phyloP scores from a whole-genome alignment of 2,797 vertebrate genomes.

The Pipistrellus pygmaeus region DNA sequence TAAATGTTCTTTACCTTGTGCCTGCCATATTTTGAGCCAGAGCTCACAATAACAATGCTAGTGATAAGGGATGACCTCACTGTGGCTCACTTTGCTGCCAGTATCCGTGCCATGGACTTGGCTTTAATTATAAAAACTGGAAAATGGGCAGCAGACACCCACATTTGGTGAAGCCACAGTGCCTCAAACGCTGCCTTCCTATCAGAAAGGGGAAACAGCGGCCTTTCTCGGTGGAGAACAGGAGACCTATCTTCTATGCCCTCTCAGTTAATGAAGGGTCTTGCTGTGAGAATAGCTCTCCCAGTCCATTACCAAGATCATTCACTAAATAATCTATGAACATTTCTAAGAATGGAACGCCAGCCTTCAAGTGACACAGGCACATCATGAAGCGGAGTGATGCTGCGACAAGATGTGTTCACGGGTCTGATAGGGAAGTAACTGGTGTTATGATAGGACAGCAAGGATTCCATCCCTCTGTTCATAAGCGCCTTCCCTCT shows the following conservation, averaged over 20 bases:
- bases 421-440: background rate
- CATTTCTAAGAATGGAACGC: slow-evolving; percentile 14
- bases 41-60: background rate
- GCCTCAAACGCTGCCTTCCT: background rate
- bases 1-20: background rate
- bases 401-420: background rate
- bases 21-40: slow-evolving; percentile 28
- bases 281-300: slow-evolving; percentile 59
- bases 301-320: slow-evolving; percentile 45
- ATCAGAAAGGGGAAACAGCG: background rate
- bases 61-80: background rate
- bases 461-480: background rate
- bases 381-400: background rate
- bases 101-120: background rate
- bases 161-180: slow-evolving; percentile 20
- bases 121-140: slow-evolving; percentile 45
- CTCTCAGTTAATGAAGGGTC: slow-evolving; percentile 44
- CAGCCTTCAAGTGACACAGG: background rate
- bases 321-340: slow-evolving; percentile 33
- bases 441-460: background rate
- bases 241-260: slow-evolving; percentile 3
- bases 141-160: background rate
- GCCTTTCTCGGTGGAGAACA: slow-evolving; percentile 45
- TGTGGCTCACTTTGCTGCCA: slow-evolving; percentile 5
- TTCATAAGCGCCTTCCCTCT: background rate